Percentiles rank a stretch among this genome's conserved stretches.
phyloP scores from a whole-genome alignment of 2,113 vertebrate species.

The Stictonetta naevosa region DNA sequence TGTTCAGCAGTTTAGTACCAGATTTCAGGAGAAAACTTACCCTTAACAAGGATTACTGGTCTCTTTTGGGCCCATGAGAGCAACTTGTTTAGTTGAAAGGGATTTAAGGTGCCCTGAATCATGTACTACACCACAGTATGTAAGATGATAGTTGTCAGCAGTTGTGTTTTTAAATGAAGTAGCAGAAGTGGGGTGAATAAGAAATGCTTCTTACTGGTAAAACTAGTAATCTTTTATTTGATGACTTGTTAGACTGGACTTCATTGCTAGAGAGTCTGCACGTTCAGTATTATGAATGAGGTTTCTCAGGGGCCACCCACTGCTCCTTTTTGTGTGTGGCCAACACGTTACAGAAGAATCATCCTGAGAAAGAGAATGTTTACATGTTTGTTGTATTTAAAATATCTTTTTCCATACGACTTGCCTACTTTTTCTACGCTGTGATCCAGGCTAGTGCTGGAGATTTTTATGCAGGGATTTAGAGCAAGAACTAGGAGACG shows the following conservation, averaged over 20 bases:
- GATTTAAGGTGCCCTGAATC: background rate
- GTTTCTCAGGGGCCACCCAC: background rate
- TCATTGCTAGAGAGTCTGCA: background rate
- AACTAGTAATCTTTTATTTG: constrained; percentile 27
- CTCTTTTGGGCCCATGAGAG: background rate
- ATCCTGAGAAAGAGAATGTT: background rate
- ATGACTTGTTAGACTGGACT: constrained; percentile 38
- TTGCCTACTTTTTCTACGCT: background rate
- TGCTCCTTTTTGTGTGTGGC: background rate
- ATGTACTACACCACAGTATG: background rate
- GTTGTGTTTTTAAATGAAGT: background rate
- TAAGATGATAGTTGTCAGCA: background rate
- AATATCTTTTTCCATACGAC: background rate
- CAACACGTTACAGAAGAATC: background rate
- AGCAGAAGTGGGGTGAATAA: background rate
- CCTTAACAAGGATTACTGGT: background rate
- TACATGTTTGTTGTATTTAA: background rate
- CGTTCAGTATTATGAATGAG: background rate
- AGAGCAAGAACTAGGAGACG: background rate
- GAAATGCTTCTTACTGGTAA: constrained; percentile 20
- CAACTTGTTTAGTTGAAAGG: background rate
- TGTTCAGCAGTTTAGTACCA: background rate
- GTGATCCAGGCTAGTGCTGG: background rate
- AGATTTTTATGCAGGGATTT: background rate
- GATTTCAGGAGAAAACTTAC: background rate